Evolutionary conservation across 2,797 vertebrate genomes (phyloP).

Genomic region (Trichosurus vulpecula): DNA sequence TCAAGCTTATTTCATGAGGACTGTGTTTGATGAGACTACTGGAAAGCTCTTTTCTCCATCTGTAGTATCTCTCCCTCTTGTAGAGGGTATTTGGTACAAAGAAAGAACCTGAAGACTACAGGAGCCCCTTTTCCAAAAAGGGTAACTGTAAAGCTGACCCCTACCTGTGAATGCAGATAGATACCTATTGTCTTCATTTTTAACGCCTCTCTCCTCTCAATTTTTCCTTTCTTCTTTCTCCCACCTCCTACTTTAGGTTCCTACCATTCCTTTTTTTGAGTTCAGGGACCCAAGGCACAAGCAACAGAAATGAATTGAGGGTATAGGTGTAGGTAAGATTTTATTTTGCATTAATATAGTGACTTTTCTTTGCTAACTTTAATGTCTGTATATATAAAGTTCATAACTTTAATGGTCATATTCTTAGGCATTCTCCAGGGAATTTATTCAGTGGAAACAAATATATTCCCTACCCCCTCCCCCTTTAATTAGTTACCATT

Average conservation of each 20-base stretch:
- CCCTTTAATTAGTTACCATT: slow-evolving; percentile 1
- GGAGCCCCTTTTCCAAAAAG: not conserved
- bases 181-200: too few relatives aligned
- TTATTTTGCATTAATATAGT: not conserved
- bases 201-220: not conserved
- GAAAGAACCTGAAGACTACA: not conserved
- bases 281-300: not conserved
- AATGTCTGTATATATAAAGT: not conserved
- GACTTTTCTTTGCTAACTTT: not conserved
- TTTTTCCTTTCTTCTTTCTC: not conserved
- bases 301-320: not conserved
- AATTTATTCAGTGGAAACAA: slow-evolving; percentile 8
- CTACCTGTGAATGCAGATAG: too few relatives aligned
- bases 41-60: too few relatives aligned
- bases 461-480: slow-evolving; percentile 4
- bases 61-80: too few relatives aligned
- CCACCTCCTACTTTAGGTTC: not conserved
- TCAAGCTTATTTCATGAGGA: not conserved
- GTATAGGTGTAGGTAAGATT: not conserved
- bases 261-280: not conserved
- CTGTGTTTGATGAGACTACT: not conserved
- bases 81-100: not conserved
- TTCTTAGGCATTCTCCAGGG: not conserved
- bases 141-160: not conserved
- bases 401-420: not conserved